These are phyloP conservation scores for Macrochelys suwanniensis DNA, from an alignment of 2,797 vertebrate species.

Conservation along the genomic window DNA sequence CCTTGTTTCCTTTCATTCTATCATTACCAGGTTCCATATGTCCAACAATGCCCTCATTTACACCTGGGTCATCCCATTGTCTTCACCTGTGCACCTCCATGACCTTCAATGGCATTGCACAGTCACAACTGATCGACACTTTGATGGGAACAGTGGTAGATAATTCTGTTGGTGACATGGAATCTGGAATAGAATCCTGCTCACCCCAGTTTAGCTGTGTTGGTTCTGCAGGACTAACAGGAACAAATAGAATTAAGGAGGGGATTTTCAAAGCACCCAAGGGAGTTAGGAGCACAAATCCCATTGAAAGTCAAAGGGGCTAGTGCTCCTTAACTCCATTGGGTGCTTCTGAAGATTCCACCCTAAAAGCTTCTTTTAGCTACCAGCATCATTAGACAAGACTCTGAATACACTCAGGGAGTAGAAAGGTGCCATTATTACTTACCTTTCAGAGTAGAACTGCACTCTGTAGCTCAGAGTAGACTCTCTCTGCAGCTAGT, in stretches of 20 bases:
- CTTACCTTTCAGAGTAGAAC: not conserved
- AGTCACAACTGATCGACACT: not conserved
- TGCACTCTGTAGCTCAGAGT: accelerated
- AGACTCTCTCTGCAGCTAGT: not conserved
- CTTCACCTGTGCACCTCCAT: not conserved
- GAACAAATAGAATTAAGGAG: not conserved
- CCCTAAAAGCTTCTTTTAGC: not conserved
- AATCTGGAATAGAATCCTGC: not conserved
- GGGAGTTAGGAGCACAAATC: conserved; percentile 5
- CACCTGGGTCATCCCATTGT: not conserved
- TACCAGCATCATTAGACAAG: not conserved
- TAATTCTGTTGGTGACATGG: not conserved
- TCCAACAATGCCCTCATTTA: accelerated
- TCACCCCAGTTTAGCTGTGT: not conserved
- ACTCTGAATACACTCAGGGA: not conserved
- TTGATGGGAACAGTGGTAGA: not conserved
- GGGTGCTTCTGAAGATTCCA: not conserved
- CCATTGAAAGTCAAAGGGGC: not conserved
- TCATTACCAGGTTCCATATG: not conserved
- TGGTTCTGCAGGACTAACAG: not conserved
- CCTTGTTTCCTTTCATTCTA: not conserved
- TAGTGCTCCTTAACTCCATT: not conserved
- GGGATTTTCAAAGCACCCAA: not conserved
- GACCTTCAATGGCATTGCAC: not conserved
- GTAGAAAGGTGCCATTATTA: not conserved